Evolutionary conservation across 2,113 vertebrate genomes (phyloP).

Genomic region (Etheostoma cragini): DNA sequence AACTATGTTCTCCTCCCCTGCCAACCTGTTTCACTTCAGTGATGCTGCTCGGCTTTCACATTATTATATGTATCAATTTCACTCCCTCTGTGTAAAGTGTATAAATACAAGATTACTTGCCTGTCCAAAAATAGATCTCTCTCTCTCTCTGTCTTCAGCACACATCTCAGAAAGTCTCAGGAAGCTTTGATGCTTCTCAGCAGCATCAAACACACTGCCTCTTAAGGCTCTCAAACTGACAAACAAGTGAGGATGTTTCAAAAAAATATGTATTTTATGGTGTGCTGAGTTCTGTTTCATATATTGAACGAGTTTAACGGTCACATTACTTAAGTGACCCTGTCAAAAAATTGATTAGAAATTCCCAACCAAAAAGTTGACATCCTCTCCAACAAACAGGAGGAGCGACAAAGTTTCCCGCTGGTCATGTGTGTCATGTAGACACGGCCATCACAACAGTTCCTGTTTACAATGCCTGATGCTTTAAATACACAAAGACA

Average conservation of each 20-base stretch:
- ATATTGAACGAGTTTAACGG: not conserved
- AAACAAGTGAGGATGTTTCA: conserved; percentile 6
- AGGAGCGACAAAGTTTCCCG: conserved; percentile 41
- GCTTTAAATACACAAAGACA: conserved; percentile 58
- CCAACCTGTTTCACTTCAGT: conserved; percentile 9
- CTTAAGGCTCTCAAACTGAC: conserved; percentile 13
- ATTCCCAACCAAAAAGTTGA: not conserved
- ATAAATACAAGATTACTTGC: conserved; percentile 55
- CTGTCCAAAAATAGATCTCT: conserved; percentile 59
- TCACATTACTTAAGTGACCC: not conserved
- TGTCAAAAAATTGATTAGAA: conserved; percentile 10
- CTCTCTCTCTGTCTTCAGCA: conserved; percentile 42
- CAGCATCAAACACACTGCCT: conserved; percentile 45
- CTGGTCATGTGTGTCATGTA: conserved; percentile 30
- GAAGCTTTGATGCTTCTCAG: conserved; percentile 56
- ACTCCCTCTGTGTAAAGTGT: conserved; percentile 33
- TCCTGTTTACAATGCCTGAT: conserved; percentile 75
- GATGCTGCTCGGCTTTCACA: conserved; percentile 36
- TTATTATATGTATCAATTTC: conserved; percentile 43
- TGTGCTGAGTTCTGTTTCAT: not conserved
- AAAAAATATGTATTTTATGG: not conserved
- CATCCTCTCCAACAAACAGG: conserved; percentile 65
- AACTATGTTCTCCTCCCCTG: not conserved
- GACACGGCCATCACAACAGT: conserved; percentile 44
- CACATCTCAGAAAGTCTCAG: conserved; percentile 57